Percentiles rank a stretch among this genome's conserved stretches.
Evolutionary conservation across 2,797 vertebrate genomes (phyloP).

Genomic region (Enteromius trimaculatus): DNA sequence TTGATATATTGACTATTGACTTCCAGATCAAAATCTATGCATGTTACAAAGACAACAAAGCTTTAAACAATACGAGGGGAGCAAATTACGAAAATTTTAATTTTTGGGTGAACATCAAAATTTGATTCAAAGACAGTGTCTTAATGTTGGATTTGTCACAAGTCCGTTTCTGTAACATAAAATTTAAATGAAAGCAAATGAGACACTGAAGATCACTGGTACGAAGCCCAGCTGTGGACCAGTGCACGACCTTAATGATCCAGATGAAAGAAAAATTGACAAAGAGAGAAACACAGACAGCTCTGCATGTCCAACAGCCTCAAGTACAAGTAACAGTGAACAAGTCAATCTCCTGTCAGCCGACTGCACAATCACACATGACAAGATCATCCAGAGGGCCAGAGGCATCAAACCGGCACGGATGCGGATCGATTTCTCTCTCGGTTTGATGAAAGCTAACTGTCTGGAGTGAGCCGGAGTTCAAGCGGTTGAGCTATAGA

Average conservation of each 20-base stretch:
- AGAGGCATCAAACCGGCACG: slow-evolving; percentile 8
- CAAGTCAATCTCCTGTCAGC: slow-evolving; percentile 38
- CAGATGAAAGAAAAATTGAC: slow-evolving; percentile 23
- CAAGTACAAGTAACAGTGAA: slow-evolving; percentile 10
- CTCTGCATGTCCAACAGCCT: slow-evolving; percentile 10
- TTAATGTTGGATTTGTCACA: neutral
- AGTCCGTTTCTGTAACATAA: neutral
- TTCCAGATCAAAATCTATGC: neutral
- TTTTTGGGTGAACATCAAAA: neutral
- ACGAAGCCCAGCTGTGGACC: neutral
- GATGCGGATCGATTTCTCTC: slow-evolving; percentile 44
- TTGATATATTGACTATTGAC: neutral
- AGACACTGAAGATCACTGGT: slow-evolving; percentile 12
- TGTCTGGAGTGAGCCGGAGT: slow-evolving; percentile 11
- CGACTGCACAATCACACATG: slow-evolving; percentile 33
- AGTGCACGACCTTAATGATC: slow-evolving; percentile 22
- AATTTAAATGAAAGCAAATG: neutral
- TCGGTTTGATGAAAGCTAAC: slow-evolving; percentile 29
- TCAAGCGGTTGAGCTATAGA: slow-evolving; percentile 39
- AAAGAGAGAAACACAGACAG: neutral
- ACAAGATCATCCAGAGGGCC: slow-evolving; percentile 39
- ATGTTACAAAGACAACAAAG: neutral
- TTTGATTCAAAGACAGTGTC: neutral
- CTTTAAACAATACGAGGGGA: neutral
- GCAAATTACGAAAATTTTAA: neutral